Percentiles rank a stretch among this genome's conserved stretches.
Evolutionary conservation across 2,888 invertebrate genomes (phyloP).

Genomic region (Chymomyza procnemis): DNA sequence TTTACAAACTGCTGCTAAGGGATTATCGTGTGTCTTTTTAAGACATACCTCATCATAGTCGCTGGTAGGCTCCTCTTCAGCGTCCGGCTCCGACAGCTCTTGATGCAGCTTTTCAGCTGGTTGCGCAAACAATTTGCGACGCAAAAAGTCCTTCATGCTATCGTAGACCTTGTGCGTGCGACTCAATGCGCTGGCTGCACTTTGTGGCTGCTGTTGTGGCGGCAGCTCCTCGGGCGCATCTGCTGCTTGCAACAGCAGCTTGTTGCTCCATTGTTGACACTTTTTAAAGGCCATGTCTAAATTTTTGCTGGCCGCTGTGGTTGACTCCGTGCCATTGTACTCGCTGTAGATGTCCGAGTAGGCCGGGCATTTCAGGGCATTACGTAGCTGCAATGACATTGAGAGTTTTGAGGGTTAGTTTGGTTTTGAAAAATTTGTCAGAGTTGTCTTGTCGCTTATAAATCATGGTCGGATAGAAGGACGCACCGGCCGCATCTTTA

Average conservation of each 20-base stretch:
- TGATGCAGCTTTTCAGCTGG: conserved; percentile 30
- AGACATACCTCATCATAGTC: conserved; percentile 70
- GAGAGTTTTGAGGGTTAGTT: neutral
- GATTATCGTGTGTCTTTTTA: neutral
- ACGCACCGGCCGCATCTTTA: too few relatives aligned
- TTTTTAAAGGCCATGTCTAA: conserved; percentile 64
- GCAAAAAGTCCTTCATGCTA: conserved; percentile 76
- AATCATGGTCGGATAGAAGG: neutral
- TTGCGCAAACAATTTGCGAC: conserved; percentile 72
- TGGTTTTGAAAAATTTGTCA: conserved; percentile 23
- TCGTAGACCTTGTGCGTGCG: conserved; percentile 75
- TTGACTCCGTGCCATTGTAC: conserved; percentile 32
- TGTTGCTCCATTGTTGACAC: conserved; percentile 71
- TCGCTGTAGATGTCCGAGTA: conserved; percentile 65
- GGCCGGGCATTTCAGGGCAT: conserved; percentile 63
- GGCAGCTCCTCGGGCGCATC: conserved; percentile 12
- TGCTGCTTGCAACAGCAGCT: conserved; percentile 40
- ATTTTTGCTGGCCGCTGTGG: conserved; percentile 42
- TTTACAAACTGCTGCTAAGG: neutral
- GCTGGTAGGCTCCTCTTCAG: conserved; percentile 60
- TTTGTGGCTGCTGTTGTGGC: conserved; percentile 14
- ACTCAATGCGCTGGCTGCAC: conserved; percentile 40
- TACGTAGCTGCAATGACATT: conserved; percentile 48
- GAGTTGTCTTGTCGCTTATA: neutral
- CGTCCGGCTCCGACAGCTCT: neutral